Evolutionary conservation across 1,140 invertebrate genomes (phyloP).

Genomic region (Trissolcus basalis): DNA sequence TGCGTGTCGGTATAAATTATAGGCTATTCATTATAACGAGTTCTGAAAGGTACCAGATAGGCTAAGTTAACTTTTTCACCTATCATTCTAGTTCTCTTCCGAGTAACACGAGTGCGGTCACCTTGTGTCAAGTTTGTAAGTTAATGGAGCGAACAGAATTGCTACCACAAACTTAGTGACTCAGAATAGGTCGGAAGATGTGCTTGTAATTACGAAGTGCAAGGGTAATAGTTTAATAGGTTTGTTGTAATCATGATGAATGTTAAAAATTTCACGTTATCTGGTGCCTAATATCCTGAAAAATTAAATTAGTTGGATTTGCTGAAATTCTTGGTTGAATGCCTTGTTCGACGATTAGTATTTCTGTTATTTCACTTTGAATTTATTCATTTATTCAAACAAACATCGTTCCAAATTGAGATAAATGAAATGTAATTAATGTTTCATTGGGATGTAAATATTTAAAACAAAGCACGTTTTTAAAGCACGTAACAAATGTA

Average conservation of each 20-base stretch:
- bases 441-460: too few relatives aligned
- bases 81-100: conserved; percentile 5
- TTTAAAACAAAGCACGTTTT: too few relatives aligned
- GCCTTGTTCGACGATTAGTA: too few relatives aligned
- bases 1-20: too few relatives aligned
- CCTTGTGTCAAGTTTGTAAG: conserved; percentile 5
- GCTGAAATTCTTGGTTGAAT: too few relatives aligned
- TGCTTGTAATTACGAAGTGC: not conserved
- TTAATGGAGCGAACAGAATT: conserved; percentile 8
- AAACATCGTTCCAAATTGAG: too few relatives aligned
- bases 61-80: not conserved
- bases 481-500: too few relatives aligned
- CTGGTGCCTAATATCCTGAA: not conserved
- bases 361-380: too few relatives aligned
- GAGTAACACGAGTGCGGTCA: conserved; percentile 6
- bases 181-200: not conserved
- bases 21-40: not conserved
- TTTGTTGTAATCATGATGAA: not conserved
- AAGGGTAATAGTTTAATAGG: not conserved
- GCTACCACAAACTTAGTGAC: conserved; percentile 3
- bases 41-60: not conserved
- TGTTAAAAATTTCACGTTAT: not conserved
- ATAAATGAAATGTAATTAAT: too few relatives aligned
- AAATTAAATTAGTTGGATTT: not conserved
- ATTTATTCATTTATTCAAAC: too few relatives aligned